Conservation (phyloP, 2,888 invertebrate species). For the Fabriciana adippe region DNA sequence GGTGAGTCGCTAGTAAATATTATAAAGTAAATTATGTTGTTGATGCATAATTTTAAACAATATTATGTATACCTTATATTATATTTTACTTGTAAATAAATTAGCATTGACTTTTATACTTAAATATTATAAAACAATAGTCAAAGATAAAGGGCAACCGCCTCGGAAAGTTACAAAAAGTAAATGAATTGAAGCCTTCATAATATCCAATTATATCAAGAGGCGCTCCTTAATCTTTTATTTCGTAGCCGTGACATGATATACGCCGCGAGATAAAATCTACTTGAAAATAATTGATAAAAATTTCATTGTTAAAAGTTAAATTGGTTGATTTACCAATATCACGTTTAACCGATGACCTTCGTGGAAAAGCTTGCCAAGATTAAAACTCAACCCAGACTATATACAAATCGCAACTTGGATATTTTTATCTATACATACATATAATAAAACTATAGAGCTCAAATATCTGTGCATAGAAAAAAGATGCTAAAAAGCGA, state of each 20-base stretch:
- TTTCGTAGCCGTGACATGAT: conserved; percentile 32
- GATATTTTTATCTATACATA: not conserved
- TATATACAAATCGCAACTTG: conserved; percentile 6
- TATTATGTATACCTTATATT: no score
- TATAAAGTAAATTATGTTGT: no score
- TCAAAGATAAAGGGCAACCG: no score
- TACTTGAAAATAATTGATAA: conserved; percentile 32
- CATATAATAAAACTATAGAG: no score
- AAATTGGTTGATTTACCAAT: conserved; percentile 51
- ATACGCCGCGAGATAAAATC: conserved; percentile 34
- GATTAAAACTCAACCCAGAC: conserved; percentile 45
- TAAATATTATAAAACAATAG: no score
- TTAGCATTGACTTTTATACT: no score
- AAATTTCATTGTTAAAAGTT: conserved; percentile 46
- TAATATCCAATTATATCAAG: conserved; percentile 33
- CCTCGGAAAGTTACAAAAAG: not conserved
- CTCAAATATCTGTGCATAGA: no score
- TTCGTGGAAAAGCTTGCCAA: conserved; percentile 54
- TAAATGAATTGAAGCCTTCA: conserved; percentile 28
- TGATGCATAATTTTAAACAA: no score
- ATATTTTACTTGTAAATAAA: no score
- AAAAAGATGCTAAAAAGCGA: no score
- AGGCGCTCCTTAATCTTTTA: conserved; percentile 23
- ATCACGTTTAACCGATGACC: conserved; percentile 49
- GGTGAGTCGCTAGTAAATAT: no score